Evolutionary conservation across 2,113 vertebrate genomes (phyloP).

Genomic region (Pipa parva): DNA sequence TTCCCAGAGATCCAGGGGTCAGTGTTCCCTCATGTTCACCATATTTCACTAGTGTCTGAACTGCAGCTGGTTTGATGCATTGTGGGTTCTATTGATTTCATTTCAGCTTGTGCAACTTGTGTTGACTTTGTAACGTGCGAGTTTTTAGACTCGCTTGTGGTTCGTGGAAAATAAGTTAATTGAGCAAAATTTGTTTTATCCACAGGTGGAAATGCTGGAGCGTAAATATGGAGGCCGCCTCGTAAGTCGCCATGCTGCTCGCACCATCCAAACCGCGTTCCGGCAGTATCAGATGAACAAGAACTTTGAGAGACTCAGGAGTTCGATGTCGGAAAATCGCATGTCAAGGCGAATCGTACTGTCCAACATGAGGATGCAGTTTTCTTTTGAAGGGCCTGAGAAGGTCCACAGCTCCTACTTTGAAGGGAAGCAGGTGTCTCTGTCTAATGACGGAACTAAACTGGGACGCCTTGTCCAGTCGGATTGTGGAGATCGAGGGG

Average conservation of each 20-base stretch:
- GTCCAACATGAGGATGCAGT: slow-evolving; percentile 99
- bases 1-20: too few relatives aligned
- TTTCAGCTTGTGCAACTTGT: too few relatives aligned
- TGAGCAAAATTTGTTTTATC: slow-evolving; percentile 5
- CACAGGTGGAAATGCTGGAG: slow-evolving; percentile 97
- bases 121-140: too few relatives aligned
- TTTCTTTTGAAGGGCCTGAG: slow-evolving; percentile 97
- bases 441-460: slow-evolving; percentile 79
- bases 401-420: slow-evolving; percentile 96
- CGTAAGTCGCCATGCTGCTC: slow-evolving; percentile 93
- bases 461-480: slow-evolving; percentile 73
- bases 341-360: slow-evolving; percentile 95
- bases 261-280: slow-evolving; percentile 95
- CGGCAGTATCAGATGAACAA: slow-evolving; percentile 99
- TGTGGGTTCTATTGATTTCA: too few relatives aligned
- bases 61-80: too few relatives aligned
- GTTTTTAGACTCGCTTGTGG: too few relatives aligned
- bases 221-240: slow-evolving; percentile 97
- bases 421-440: slow-evolving; percentile 88
- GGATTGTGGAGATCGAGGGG: slow-evolving; percentile 70
- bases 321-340: slow-evolving; percentile 98
- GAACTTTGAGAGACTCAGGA: slow-evolving; percentile 92
- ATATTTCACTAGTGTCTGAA: too few relatives aligned
- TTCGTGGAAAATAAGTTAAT: too few relatives aligned
- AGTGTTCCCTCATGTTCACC: too few relatives aligned